Percentiles rank a stretch among this genome's conserved stretches.
Evolutionary conservation across 2,888 invertebrate species (phyloP).

Genomic region (Xestia rhomboidea): DNA sequence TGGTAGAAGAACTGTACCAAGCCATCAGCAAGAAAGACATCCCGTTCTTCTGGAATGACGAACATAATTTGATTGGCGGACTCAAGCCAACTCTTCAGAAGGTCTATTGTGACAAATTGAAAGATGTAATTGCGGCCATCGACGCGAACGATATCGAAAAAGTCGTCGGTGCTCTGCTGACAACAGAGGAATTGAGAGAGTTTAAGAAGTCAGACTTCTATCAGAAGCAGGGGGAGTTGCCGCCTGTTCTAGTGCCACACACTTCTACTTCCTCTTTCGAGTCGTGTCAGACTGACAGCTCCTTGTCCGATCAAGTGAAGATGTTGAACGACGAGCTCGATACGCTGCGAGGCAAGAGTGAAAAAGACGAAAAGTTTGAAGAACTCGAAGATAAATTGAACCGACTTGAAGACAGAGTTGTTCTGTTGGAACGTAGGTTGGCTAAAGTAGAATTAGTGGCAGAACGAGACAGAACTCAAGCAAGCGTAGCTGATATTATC

Average conservation of each 20-base stretch:
- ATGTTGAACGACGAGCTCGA: constrained; percentile 71
- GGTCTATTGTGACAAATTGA: constrained; percentile 80
- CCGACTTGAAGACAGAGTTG: constrained; percentile 68
- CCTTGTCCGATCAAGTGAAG: constrained; percentile 63
- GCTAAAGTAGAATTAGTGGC: constrained; percentile 61
- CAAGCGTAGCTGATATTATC: constrained; percentile 27
- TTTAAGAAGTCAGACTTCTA: constrained; percentile 81
- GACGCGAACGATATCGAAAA: constrained; percentile 79
- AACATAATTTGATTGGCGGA: constrained; percentile 80
- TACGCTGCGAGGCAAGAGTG: constrained; percentile 44
- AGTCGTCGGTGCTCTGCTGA: constrained; percentile 74
- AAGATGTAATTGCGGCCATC: constrained; percentile 80
- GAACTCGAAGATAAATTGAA: constrained; percentile 64
- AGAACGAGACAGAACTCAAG: constrained; percentile 13
- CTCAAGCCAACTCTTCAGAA: constrained; percentile 76
- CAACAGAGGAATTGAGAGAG: constrained; percentile 73
- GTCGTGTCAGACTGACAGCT: constrained; percentile 26
- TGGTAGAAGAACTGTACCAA: constrained; percentile 79
- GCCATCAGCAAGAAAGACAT: constrained; percentile 78
- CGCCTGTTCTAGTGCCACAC: constrained; percentile 32
- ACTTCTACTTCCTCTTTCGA: constrained; percentile 24
- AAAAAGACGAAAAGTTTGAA: constrained; percentile 58
- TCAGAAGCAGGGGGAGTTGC: constrained; percentile 63
- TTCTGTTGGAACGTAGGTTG: constrained; percentile 70
- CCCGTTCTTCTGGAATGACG: constrained; percentile 82